Evolutionary conservation across 2,797 vertebrate genomes (phyloP).

Genomic region (Micropoecilia bifurca): DNA sequence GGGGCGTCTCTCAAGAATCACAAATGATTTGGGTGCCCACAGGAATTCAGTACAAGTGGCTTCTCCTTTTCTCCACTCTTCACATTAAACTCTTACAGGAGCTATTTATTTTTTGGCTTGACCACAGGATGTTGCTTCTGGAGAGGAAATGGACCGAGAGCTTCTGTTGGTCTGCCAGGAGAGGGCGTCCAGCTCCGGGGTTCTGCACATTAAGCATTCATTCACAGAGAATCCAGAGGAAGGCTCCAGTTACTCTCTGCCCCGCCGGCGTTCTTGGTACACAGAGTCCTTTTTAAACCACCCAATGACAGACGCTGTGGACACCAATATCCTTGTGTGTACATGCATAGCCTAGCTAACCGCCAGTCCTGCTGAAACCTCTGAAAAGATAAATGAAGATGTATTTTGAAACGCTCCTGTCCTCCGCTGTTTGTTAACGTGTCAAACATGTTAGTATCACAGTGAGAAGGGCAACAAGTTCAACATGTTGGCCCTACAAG

Average conservation of each 20-base stretch:
- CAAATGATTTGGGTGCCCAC: slow-evolving; percentile 30
- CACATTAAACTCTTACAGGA: slow-evolving; percentile 77
- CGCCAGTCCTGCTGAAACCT: slow-evolving; percentile 71
- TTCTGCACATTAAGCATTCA: slow-evolving; percentile 28
- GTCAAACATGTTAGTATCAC: slow-evolving; percentile 48
- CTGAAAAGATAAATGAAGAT: slow-evolving; percentile 74
- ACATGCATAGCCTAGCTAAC: slow-evolving; percentile 41
- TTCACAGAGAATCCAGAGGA: slow-evolving; percentile 50
- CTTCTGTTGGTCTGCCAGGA: slow-evolving; percentile 38
- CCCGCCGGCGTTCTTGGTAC: slow-evolving; percentile 39
- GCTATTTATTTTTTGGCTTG: slow-evolving; percentile 78
- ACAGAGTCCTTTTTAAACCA: slow-evolving; percentile 52
- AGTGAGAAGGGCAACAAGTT: slow-evolving; percentile 28
- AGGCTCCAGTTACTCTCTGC: slow-evolving; percentile 61
- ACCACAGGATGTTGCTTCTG: slow-evolving; percentile 80
- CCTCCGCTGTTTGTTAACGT: slow-evolving; percentile 43
- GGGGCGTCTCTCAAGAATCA: slow-evolving; percentile 10
- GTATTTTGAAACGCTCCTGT: slow-evolving; percentile 71
- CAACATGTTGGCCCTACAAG: slow-evolving; percentile 5
- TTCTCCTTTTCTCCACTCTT: slow-evolving; percentile 69
- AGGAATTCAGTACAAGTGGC: slow-evolving; percentile 27
- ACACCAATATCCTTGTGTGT: slow-evolving; percentile 59
- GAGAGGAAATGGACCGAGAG: slow-evolving; percentile 69
- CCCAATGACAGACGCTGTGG: slow-evolving; percentile 68
- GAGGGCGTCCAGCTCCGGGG: slow-evolving; percentile 38